Evolutionary conservation across 2,797 vertebrate species (phyloP).

Genomic region (Mus caroli): DNA sequence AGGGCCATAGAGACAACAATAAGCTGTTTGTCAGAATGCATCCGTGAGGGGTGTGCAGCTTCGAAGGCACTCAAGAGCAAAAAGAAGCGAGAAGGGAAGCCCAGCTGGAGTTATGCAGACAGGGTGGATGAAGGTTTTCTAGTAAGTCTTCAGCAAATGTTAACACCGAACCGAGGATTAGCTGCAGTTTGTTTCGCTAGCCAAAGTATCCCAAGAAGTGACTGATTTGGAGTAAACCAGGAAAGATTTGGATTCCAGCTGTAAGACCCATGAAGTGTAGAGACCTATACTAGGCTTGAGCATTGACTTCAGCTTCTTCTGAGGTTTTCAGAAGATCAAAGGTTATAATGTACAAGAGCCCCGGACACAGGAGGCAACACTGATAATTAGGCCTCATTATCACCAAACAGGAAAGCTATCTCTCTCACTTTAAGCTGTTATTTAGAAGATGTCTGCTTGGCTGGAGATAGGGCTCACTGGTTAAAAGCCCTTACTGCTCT

Average conservation of each 20-base stretch:
- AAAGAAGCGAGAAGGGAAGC: neutral
- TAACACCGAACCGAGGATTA: conserved; percentile 46
- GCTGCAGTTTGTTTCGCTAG: neutral
- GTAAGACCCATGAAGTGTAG: neutral
- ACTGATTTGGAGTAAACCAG: conserved; percentile 30
- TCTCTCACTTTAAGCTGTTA: neutral
- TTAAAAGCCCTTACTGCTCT: neutral
- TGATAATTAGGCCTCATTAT: conserved; percentile 12
- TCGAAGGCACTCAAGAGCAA: neutral
- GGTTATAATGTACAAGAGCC: neutral
- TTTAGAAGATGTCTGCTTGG: neutral
- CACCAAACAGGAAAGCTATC: neutral
- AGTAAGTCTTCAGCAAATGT: conserved; percentile 54
- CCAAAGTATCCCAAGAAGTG: conserved; percentile 27
- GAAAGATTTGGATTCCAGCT: conserved; percentile 13
- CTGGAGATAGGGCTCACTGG: neutral
- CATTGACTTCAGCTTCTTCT: neutral
- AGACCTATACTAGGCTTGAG: too few relatives aligned
- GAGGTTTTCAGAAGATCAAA: conserved; percentile 7
- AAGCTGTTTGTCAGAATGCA: neutral
- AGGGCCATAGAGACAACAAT: neutral
- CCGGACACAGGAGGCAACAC: neutral
- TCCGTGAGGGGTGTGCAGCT: neutral
- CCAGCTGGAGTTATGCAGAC: neutral
- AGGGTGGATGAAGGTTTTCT: neutral